A percentile compares a stretch with the other conserved stretches of the same genome.
Evolutionary conservation across 2,797 vertebrate species (phyloP).

Genomic region (Gymnopithys bicolor): DNA sequence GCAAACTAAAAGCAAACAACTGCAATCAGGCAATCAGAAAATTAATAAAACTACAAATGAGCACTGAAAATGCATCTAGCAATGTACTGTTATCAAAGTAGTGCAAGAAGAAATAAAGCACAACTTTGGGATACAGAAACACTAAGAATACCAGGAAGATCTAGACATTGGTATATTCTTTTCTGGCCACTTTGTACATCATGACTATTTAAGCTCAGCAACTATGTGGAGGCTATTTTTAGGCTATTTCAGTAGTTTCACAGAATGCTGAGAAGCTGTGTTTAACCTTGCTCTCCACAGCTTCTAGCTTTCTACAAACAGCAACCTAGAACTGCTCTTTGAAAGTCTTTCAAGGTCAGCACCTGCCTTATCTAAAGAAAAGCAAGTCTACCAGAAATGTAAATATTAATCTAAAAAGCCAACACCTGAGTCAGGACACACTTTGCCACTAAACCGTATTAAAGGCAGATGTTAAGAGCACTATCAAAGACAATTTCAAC

Average conservation of each 20-base stretch:
- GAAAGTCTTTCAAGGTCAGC: not conserved
- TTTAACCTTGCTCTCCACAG: not conserved
- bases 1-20: not conserved
- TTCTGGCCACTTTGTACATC: not conserved
- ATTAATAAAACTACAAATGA: not conserved
- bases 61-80: not conserved
- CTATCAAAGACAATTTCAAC: not conserved
- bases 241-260: not conserved
- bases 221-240: not conserved
- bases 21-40: not conserved
- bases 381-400: not conserved
- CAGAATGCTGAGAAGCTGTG: not conserved
- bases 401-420: conserved; percentile 12
- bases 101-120: not conserved
- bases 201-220: not conserved
- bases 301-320: not conserved
- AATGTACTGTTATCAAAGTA: not conserved
- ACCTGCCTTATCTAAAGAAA: conserved; percentile 10
- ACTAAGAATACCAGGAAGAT: not conserved
- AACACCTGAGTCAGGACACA: not conserved
- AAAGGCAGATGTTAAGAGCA: not conserved
- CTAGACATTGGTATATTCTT: not conserved
- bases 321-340: not conserved
- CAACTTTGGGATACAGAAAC: not conserved
- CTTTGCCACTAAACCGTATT: not conserved